Base-by-base conservation (phyloP, 2,797 vertebrate genomes). In the Silurus aristotelis region DNA sequence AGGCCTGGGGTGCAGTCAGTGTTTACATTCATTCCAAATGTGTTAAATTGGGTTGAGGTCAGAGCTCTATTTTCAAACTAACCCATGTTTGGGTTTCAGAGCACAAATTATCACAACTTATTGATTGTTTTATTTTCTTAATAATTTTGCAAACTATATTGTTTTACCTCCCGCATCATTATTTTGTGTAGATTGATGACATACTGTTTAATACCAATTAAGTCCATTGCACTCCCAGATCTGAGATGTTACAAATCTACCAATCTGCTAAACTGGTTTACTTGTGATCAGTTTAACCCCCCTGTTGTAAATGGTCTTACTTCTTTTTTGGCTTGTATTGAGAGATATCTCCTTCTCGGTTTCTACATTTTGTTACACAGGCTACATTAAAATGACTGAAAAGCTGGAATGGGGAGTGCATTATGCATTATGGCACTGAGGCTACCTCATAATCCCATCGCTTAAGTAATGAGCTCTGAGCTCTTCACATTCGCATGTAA, bases 381-480 rank as follows among this genome's bases (percentile, higher is more conserved):
- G 43, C 5, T 13, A 8, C 48, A 55, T 75, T 75, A 75, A 75
- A 75, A 55, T 55, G 3, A 75, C 52, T 75, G 22, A 55, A 76
- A 25, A 56, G n/a, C 27, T 27, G n/a, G 52, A 56, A 76, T 76
- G 72, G 72, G n/a, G 46, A 20, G 43, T 76, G 73, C 52, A 56
- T 76, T 76, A 56, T 38, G 73, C 27, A 58, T 58, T 76, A 58
- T 31, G n/a, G 15, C 48, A 31, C 52, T 76, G 73, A 76, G n/a
- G 25, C 52, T 58, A 31, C 27, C 55, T 76, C 15, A 58, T 76
- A 76, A 76, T 76, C 17, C 25, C 25, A 76, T 19, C 1, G 52
- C 17, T 56, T 76, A 58, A 76, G 73, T 76, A 76, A 58, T 76
- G 73, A 58, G 73, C 43, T 48, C 20, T n/a, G 70, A 52, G 20